Base-by-base conservation (phyloP, 35 echinoderm and acorn worm species). In the Acanthaster planci region DNA sequence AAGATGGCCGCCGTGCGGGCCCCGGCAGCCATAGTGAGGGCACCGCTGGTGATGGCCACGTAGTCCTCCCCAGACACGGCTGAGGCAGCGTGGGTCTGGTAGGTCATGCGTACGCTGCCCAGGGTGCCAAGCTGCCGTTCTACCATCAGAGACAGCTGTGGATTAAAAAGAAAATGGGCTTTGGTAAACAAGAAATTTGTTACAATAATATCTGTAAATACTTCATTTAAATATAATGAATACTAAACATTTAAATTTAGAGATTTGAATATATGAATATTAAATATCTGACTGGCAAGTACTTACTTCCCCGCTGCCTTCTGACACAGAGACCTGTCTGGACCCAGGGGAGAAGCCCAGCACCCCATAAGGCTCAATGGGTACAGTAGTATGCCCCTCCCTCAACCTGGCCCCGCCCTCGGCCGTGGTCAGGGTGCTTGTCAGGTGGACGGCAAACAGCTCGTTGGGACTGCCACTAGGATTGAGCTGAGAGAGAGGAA, bases 401-500 rank as follows among this genome's bases (percentile, higher is more conserved):
- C 67, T 38, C 15, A 89, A 21, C 67, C 77, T 76, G 10, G 95
- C 95, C 32, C 95, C 88, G 18, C 92, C 95, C 50, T 77, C 95
- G 12, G 79, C 77, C 23, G 82, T 37, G 1, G 92, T 90, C 21
- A 60, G 54, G 14, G 89, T 85, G 17, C 81, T 80, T 1, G 77
- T 89, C 17, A 98, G 75, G 64, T 91, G 86, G 2, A 91, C 76
- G 52, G 95, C 95, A 89, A 98, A 98, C 27, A 98, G 55, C 23
- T 98, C 95, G 14, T 42, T 44, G 32, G 87, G 37, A 12, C 37
- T 22, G 3, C 85, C 80, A 12, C 80, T 78, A 29, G 95, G 85
- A n/a, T 56, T 88, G 4, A 97, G 80, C 90, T 97, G 82, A 5
- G 35, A 30, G 23, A 72, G 21, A 72, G 30, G 4, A 47, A 47